Evolutionary conservation across 1,140 invertebrate genomes (phyloP).

Genomic region (Drosophila ohnishii): DNA sequence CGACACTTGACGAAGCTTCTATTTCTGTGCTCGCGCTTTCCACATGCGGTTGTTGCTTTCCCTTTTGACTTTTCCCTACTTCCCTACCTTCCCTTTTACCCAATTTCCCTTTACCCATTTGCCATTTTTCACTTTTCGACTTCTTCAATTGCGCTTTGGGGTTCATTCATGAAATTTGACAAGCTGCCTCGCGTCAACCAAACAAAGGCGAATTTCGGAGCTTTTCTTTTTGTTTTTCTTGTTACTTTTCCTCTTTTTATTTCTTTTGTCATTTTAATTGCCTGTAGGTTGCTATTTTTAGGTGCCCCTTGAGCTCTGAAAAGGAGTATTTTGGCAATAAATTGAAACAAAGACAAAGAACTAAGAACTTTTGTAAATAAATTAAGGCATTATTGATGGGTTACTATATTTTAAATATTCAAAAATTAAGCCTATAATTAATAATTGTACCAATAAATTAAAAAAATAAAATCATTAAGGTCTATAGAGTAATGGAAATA

Average conservation of each 20-base stretch:
- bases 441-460: too few species aligned
- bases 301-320: conserved; percentile 15
- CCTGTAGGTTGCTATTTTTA: conserved; percentile 54
- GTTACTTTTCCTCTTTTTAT: conserved; percentile 2
- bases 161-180: conserved; percentile 79
- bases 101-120: conserved; percentile 21
- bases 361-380: neutral
- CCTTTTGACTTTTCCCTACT: conserved; percentile 1
- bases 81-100: too few species aligned
- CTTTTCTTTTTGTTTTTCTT: conserved; percentile 38
- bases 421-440: too few species aligned
- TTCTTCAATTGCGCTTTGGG: conserved; percentile 59
- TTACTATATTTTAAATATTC: neutral
- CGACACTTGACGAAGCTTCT: conserved; percentile 68
- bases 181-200: conserved; percentile 45
- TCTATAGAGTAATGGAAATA: too few species aligned
- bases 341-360: neutral
- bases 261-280: conserved; percentile 65
- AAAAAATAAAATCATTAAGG: too few species aligned
- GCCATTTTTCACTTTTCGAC: conserved; percentile 30
- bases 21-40: conserved; percentile 37
- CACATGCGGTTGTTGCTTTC: conserved; percentile 30
- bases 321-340: conserved; percentile 14
- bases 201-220: conserved; percentile 61
- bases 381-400: too few species aligned